phyloP scores from a whole-genome alignment of 2,888 invertebrate genomes.

The Campoletis raptor region DNA sequence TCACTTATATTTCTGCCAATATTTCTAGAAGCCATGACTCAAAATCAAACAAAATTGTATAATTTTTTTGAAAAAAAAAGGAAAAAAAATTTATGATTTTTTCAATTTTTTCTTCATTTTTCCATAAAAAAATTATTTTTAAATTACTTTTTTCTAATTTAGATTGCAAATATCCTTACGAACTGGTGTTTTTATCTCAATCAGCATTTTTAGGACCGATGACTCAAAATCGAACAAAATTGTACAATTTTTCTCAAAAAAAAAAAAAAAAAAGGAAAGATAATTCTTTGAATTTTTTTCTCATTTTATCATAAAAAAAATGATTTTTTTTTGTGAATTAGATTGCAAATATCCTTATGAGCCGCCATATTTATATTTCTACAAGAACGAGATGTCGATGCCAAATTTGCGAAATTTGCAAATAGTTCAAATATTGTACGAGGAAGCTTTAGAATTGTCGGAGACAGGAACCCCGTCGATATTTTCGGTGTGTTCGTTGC shows the following conservation, averaged over 20 bases:
- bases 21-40: too few species aligned
- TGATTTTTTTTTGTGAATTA: slow-evolving; percentile 62
- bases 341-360: slow-evolving; percentile 90
- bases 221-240: too few species aligned
- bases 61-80: neutral
- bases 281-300: neutral
- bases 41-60: too few species aligned
- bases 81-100: neutral
- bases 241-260: neutral
- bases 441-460: slow-evolving; percentile 89
- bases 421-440: slow-evolving; percentile 88
- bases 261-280: neutral
- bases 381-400: slow-evolving; percentile 85
- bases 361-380: slow-evolving; percentile 89
- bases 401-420: slow-evolving; percentile 89
- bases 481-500: slow-evolving; percentile 90
- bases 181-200: too few species aligned
- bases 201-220: too few species aligned
- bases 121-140: slow-evolving; percentile 3
- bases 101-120: neutral
- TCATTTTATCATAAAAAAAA: neutral
- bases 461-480: slow-evolving; percentile 90
- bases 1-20: too few species aligned
- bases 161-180: slow-evolving; percentile 90
- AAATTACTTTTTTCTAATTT: slow-evolving; percentile 18